Conservation (phyloP, 2,888 invertebrate genomes). For the Leptinotarsa tumamoca region DNA sequence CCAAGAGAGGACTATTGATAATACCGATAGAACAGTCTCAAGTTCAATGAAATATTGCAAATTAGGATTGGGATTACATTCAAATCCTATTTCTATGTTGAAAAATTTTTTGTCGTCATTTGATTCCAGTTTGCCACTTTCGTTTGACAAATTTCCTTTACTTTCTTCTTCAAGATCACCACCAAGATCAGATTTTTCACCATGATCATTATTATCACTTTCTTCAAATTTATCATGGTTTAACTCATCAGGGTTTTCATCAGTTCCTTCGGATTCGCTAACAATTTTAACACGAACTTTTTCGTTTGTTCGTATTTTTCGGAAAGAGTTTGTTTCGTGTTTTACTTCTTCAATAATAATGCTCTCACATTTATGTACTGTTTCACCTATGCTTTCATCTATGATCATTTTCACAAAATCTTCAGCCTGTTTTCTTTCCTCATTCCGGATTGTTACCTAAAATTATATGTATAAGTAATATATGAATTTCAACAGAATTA, state of each 20-base stretch:
- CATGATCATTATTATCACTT: neutral
- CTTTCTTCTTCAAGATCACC: neutral
- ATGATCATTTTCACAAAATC: constrained; percentile 50
- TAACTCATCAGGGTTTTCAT: neutral
- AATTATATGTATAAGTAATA: neutral
- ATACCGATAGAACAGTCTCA: constrained; percentile 56
- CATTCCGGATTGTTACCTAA: constrained; percentile 31
- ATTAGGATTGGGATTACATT: constrained; percentile 32
- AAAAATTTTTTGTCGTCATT: constrained; percentile 44
- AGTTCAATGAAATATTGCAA: constrained; percentile 56
- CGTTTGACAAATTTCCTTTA: neutral
- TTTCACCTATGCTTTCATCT: constrained; percentile 52
- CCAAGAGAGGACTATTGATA: constrained; percentile 47
- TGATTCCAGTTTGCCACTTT: neutral
- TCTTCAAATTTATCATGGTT: neutral
- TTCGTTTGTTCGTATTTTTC: neutral
- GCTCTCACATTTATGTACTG: constrained; percentile 55
- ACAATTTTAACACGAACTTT: neutral
- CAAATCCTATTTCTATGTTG: constrained; percentile 46
- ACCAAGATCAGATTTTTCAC: no score
- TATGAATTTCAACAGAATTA: no score
- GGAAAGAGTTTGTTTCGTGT: constrained; percentile 30
- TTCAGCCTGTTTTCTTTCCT: constrained; percentile 37
- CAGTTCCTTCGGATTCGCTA: constrained; percentile 22
- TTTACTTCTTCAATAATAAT: constrained; percentile 53